These are phyloP conservation scores for Perognathus longimembris DNA, from an alignment of 2,113 vertebrate species.

Conservation along the genomic window DNA sequence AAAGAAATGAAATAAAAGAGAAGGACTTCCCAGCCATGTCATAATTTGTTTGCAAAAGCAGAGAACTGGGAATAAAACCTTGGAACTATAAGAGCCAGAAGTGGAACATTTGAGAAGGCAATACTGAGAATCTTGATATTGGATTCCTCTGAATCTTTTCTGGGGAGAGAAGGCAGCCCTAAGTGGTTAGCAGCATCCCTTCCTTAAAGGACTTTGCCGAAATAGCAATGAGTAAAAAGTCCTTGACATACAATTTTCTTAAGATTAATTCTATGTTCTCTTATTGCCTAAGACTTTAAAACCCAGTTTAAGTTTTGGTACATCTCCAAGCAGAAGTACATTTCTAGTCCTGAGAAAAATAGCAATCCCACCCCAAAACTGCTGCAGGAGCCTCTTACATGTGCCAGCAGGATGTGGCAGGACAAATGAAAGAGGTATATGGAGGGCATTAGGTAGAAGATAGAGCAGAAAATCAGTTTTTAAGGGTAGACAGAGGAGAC, in stretches of 20 bases:
- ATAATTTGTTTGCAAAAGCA: background rate
- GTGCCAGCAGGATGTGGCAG: background rate
- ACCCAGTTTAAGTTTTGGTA: background rate
- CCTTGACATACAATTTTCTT: background rate
- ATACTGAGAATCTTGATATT: background rate
- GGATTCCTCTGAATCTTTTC: background rate
- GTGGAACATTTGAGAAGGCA: background rate
- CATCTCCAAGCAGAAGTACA: background rate
- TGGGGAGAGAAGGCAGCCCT: background rate
- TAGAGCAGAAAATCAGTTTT: background rate
- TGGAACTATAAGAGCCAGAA: background rate
- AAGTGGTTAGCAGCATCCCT: background rate
- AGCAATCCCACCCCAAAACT: background rate
- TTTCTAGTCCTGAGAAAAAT: background rate
- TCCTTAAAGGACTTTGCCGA: background rate
- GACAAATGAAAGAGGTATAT: accelerated
- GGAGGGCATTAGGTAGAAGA: background rate
- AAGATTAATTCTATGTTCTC: accelerated
- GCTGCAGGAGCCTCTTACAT: too few relatives aligned
- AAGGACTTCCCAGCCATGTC: too few relatives aligned
- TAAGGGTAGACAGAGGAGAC: background rate
- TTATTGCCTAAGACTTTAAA: background rate
- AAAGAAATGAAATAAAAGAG: too few relatives aligned
- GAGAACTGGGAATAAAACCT: background rate
- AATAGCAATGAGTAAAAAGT: background rate